phyloP scores from a whole-genome alignment of 2,888 invertebrate species.

The Pseudanteris insignis region DNA sequence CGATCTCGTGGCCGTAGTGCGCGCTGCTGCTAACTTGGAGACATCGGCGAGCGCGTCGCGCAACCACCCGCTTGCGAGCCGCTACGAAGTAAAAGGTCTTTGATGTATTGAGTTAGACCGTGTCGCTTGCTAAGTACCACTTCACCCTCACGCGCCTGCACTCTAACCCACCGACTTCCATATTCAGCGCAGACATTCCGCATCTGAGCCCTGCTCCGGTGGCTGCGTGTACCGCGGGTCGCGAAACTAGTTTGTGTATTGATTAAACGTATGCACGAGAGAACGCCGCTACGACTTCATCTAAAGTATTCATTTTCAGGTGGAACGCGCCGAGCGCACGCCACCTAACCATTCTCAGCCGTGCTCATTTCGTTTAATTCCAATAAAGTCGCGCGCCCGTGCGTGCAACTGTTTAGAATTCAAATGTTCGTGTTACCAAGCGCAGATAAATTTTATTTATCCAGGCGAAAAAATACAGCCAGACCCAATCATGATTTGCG shows the following conservation, averaged over 20 bases:
- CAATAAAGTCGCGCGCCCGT: conserved; percentile 1
- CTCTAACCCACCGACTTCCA: conserved; percentile 47
- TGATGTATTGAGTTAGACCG: conserved; percentile 64
- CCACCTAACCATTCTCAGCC: conserved; percentile 17
- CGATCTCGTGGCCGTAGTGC: conserved; percentile 52
- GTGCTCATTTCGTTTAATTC: conserved; percentile 11
- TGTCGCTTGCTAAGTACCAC: conserved; percentile 63
- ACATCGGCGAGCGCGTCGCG: conserved; percentile 39
- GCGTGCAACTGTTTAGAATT: background rate
- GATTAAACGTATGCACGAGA: conserved; percentile 39
- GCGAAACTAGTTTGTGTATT: conserved; percentile 58
- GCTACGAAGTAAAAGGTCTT: conserved; percentile 58
- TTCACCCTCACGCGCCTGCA: conserved; percentile 53
- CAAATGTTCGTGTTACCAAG: no score
- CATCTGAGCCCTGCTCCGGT: conserved; percentile 32
- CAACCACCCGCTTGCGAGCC: conserved; percentile 46
- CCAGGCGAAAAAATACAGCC: no score
- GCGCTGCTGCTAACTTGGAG: conserved; percentile 45
- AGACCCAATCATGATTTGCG: no score
- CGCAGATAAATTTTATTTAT: no score
- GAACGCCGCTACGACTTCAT: conserved; percentile 36
- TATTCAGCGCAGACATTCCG: conserved; percentile 45
- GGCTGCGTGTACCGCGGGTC: conserved; percentile 53
- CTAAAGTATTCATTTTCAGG: conserved; percentile 31
- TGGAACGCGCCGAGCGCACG: conserved; percentile 20